Percentiles rank a stretch among this genome's conserved stretches.
Evolutionary conservation across 2,797 vertebrate species (phyloP).

Genomic region (Hylomyscus alleni): DNA sequence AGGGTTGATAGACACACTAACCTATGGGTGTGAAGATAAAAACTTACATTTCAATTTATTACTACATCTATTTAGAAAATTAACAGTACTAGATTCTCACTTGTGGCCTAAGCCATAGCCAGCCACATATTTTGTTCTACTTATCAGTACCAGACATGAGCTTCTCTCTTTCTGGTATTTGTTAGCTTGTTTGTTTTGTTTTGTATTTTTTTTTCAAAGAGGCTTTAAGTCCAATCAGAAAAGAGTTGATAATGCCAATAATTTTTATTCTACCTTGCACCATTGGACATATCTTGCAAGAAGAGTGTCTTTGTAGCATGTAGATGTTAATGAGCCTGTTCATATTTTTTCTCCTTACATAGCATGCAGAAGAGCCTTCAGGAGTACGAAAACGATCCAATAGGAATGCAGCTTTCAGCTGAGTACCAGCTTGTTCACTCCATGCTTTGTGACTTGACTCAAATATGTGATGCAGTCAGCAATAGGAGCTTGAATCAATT

Average conservation of each 20-base stretch:
- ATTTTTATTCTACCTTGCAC: background rate
- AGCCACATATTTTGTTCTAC: too few species aligned
- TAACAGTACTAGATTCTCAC: background rate
- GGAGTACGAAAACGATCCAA: background rate
- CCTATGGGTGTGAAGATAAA: background rate
- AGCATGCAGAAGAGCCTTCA: background rate
- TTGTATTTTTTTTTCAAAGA: too few species aligned
- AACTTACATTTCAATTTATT: background rate
- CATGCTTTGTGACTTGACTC: background rate
- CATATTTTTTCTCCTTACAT: too few species aligned
- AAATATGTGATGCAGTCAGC: background rate
- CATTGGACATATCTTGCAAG: background rate
- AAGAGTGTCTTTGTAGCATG: background rate
- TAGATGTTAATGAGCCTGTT: background rate
- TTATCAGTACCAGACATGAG: too few species aligned
- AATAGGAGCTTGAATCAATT: background rate
- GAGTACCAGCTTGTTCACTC: background rate
- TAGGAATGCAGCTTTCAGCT: background rate
- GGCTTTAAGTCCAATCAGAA: background rate
- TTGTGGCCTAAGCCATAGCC: background rate
- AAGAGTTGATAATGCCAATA: background rate
- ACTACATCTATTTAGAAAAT: too few species aligned
- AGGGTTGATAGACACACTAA: background rate
- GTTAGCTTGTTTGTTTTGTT: too few species aligned
- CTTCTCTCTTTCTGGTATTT: background rate